These are phyloP conservation scores for Girardinichthys multiradiatus DNA, from an alignment of 2,113 vertebrate genomes.

Conservation along the genomic window DNA sequence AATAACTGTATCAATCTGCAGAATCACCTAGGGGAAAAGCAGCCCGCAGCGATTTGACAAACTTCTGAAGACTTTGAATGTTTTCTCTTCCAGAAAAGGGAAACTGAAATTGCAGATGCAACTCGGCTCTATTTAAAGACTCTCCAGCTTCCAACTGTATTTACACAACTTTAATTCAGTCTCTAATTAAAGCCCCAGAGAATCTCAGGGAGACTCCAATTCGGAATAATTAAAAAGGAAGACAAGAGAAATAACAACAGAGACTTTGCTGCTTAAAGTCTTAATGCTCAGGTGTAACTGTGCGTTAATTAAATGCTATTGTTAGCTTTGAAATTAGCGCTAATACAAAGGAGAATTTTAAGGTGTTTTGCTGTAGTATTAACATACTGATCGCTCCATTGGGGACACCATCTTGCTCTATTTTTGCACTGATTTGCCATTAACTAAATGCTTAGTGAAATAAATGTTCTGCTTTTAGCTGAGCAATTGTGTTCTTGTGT, in stretches of 20 bases:
- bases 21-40: constrained; percentile 51
- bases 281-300: constrained; percentile 77
- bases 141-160: constrained; percentile 65
- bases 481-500: constrained; percentile 28
- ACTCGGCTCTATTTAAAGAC: constrained; percentile 73
- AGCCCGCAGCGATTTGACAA: constrained; percentile 63
- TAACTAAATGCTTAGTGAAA: constrained; percentile 34
- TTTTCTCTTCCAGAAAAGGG: constrained; percentile 50
- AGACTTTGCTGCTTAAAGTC: constrained; percentile 61
- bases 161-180: constrained; percentile 80
- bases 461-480: constrained; percentile 32
- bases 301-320: constrained; percentile 73
- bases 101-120: constrained; percentile 52
- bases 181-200: constrained; percentile 81
- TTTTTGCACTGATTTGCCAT: constrained; percentile 44
- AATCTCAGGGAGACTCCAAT: constrained; percentile 62
- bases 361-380: constrained; percentile 71
- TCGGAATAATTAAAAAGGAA: constrained; percentile 77
- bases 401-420: constrained; percentile 27
- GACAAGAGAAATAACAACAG: constrained; percentile 66
- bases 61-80: constrained; percentile 71
- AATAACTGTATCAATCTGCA: constrained; percentile 50
- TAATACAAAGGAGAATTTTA: constrained; percentile 59
- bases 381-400: constrained; percentile 66
- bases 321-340: constrained; percentile 61